A percentile compares a stretch with the other conserved stretches of the same genome.
Evolutionary conservation across 2,797 vertebrate genomes (phyloP).

Genomic region (Loris lydekkerianus): DNA sequence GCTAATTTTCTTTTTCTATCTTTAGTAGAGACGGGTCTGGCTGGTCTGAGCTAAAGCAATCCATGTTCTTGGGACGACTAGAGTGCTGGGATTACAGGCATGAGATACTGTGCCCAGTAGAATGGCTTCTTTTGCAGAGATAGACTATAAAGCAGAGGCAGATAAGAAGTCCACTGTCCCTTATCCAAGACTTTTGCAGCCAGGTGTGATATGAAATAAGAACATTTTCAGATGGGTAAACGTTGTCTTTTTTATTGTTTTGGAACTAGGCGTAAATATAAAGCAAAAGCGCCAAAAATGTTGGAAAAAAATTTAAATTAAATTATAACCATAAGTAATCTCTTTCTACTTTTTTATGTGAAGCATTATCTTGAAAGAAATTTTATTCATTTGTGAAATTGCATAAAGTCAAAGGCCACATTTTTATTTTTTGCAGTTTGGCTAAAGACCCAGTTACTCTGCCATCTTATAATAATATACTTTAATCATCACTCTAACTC

Average conservation of each 20-base stretch:
- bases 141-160: not conserved
- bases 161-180: not conserved
- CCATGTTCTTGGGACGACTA: too few relatives aligned
- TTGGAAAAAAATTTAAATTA: slow-evolving; percentile 40
- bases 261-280: slow-evolving; percentile 45
- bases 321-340: slow-evolving; percentile 48
- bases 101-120: too few relatives aligned
- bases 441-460: not conserved
- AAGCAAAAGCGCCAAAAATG: slow-evolving; percentile 1
- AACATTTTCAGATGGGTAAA: not conserved
- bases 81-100: too few relatives aligned
- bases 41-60: too few relatives aligned
- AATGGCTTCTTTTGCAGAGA: not conserved
- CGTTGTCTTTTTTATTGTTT: not conserved
- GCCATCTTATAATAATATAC: not conserved
- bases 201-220: not conserved
- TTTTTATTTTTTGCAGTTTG: slow-evolving; percentile 49
- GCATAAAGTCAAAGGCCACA: slow-evolving; percentile 20
- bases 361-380: slow-evolving; percentile 64
- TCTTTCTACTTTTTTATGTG: slow-evolving; percentile 31
- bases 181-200: not conserved
- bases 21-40: too few relatives aligned
- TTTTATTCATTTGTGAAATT: slow-evolving; percentile 61
- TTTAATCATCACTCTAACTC: not conserved
- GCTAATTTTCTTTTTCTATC: too few relatives aligned